Base-by-base conservation (phyloP, 2,113 vertebrate species). In the Leiothrix lutea region DNA sequence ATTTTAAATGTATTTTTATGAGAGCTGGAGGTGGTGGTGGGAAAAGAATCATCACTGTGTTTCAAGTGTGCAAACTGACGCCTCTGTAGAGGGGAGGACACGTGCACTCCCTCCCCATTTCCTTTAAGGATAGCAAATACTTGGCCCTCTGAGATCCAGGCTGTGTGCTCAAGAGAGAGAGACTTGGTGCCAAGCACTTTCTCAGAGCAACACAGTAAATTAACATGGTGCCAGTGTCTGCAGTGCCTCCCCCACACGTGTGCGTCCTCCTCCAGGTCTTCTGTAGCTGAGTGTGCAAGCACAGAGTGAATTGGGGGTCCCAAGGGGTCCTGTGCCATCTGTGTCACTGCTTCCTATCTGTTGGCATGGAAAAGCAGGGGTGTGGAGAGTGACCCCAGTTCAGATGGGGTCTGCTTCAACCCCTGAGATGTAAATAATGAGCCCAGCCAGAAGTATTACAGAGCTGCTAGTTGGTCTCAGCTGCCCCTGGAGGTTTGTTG, bases 401-500 rank as follows among this genome's bases (percentile, higher is more conserved):
- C 50, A 75, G 38, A 53, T 38, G 28, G 31, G 56, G 38, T 51
- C 72, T 93, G 67, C 67, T 80, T 62, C 44, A 74, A 18, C 56
- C 47, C 19, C 60, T 35, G 82, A 80, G 60, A 44, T 23, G n/a
- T 0, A 79, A 94, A 84, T 70, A 70, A 38, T 3, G 64, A 84
- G 61, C n/a, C 12, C 0, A 0, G 72, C 86, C 86, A 88, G 45
- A 80, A 92, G 53, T 24, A 40, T 33, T 71, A 14, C 12, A 44
- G 36, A 79, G 60, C 88, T 80, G 40, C 70, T 78, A 1, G 25
- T 38, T 84, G 74, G 33, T 53, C 62, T 90, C 47, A 31, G 85
- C 78, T 86, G 60, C 23, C 94, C 69, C 75, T 62, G 44, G 88
- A 78, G 92, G 23, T 74, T 94, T 94, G 40, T 65, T 88, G 93